Conservation (phyloP, 2,113 vertebrate genomes). For the Telmatochromis sp. region DNA sequence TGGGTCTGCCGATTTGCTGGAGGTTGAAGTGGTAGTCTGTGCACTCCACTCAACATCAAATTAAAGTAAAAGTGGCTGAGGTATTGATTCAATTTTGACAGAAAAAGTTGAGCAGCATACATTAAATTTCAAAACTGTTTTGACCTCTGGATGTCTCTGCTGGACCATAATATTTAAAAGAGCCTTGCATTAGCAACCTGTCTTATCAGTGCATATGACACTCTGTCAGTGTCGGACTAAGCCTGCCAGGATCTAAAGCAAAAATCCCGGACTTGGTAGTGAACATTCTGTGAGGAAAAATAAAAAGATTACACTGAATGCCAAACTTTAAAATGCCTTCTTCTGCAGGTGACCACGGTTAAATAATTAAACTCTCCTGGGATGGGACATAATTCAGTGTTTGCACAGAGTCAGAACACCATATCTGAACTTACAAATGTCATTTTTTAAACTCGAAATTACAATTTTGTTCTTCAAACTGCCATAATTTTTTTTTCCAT, state of each 20-base stretch:
- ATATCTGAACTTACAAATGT: not conserved
- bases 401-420: not conserved
- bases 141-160: conserved; percentile 8
- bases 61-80: conserved; percentile 23
- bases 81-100: conserved; percentile 24
- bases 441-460: not conserved
- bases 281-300: not conserved
- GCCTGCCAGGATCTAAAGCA: not conserved
- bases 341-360: not conserved
- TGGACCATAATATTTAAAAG: not conserved
- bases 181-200: not conserved
- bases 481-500: accelerated
- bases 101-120: not conserved
- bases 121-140: not conserved
- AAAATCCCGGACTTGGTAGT: not conserved
- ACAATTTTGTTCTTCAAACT: not conserved
- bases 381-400: not conserved
- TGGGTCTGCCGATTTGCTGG: not conserved
- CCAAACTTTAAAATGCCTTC: not conserved
- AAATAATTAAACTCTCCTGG: not conserved
- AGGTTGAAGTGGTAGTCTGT: conserved; percentile 3
- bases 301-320: not conserved
- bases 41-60: conserved; percentile 35
- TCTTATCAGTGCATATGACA: not conserved
- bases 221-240: not conserved